phyloP scores from a whole-genome alignment of 1,140 invertebrate genomes.

The Prorops nasuta region DNA sequence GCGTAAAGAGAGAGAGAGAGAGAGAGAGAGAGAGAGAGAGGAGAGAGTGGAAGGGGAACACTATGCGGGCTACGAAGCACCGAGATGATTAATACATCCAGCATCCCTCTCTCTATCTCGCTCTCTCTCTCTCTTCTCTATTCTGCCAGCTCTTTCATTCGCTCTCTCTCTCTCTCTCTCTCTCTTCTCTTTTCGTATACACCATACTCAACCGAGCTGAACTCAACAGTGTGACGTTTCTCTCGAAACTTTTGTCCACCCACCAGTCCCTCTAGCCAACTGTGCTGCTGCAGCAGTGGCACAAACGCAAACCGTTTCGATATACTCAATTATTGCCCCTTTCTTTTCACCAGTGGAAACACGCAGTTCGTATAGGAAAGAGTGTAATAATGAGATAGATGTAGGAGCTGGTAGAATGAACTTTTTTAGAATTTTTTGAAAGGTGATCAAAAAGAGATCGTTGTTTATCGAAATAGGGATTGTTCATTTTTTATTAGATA shows the following conservation, averaged over 20 bases:
- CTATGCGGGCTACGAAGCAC: conserved; percentile 15
- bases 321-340: too few species aligned
- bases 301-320: too few species aligned
- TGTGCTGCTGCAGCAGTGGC: too few species aligned
- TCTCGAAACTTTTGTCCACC: neutral
- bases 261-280: conserved; percentile 4
- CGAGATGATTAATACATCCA: conserved; percentile 32
- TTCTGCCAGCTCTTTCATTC: neutral
- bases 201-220: neutral
- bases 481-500: too few species aligned
- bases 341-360: too few species aligned
- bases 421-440: too few species aligned
- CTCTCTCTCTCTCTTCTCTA: conserved; percentile 4
- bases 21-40: conserved; percentile 2
- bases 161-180: neutral
- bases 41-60: conserved; percentile 16
- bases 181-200: neutral
- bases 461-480: too few species aligned
- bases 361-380: too few species aligned
- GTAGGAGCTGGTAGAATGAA: too few species aligned
- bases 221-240: neutral
- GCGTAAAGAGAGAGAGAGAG: neutral
- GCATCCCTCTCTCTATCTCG: conserved; percentile 16
- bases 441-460: too few species aligned
- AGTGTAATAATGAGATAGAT: too few species aligned